These are phyloP conservation scores for Drosophila sordidapex DNA, from an alignment of 2,888 invertebrate species.

Conservation along the genomic window DNA sequence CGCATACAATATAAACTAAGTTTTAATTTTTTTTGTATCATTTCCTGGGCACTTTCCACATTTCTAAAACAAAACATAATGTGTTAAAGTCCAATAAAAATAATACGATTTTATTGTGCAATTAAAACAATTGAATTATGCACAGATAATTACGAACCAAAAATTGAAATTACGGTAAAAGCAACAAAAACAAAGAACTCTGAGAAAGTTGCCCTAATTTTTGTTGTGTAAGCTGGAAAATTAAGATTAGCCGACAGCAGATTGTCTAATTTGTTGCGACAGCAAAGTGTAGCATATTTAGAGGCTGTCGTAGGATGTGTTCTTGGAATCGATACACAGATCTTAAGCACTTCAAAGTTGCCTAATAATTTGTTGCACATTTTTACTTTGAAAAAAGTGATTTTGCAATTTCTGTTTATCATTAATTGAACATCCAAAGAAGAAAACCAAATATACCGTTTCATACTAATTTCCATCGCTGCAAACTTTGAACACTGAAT, in stretches of 20 bases:
- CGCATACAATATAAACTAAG: constrained; percentile 64
- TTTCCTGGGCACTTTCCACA: constrained; percentile 67
- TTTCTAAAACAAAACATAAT: constrained; percentile 10
- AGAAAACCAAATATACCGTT: neutral
- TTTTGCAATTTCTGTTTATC: neutral
- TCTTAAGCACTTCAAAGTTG: neutral
- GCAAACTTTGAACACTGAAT: neutral
- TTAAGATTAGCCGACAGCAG: neutral
- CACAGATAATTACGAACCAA: constrained; percentile 65
- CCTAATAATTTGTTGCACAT: neutral
- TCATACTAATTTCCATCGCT: constrained; percentile 15
- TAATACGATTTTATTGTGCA: constrained; percentile 65
- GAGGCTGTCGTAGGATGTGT: constrained; percentile 25
- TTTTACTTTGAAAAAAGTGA: neutral
- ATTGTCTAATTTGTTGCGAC: neutral
- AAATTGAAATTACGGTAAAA: constrained; percentile 31
- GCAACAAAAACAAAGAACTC: constrained; percentile 5
- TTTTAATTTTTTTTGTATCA: constrained; percentile 48
- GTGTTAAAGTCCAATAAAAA: constrained; percentile 67
- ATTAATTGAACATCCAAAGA: constrained; percentile 5
- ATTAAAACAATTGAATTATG: constrained; percentile 77
- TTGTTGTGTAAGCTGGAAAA: neutral
- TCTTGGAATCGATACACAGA: neutral
- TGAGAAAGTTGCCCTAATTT: constrained; percentile 33
- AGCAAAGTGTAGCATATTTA: constrained; percentile 50